phyloP scores from a whole-genome alignment of 2,113 vertebrate genomes.

The Pipra filicauda region DNA sequence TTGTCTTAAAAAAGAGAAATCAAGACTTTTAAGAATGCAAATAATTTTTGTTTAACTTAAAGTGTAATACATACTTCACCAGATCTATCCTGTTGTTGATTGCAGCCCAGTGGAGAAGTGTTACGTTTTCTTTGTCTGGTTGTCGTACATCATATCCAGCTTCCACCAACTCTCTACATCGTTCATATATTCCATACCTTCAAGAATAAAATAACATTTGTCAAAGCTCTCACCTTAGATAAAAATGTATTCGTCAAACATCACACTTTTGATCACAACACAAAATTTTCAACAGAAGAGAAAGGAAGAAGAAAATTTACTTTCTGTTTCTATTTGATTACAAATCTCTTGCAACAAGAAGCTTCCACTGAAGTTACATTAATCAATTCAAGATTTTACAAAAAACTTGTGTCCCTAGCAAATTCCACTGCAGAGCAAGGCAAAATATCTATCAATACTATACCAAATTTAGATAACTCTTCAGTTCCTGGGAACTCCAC shows the following conservation, averaged over 20 bases:
- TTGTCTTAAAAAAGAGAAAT: background rate
- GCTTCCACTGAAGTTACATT: background rate
- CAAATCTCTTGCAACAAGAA: background rate
- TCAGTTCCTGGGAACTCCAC: background rate
- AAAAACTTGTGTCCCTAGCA: background rate
- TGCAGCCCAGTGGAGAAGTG: constrained; percentile 97
- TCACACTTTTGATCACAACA: background rate
- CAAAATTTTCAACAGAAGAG: background rate
- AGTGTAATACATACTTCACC: constrained; percentile 85
- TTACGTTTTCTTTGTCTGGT: constrained; percentile 98
- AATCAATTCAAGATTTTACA: background rate
- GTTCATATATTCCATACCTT: constrained; percentile 96
- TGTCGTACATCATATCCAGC: constrained; percentile 97
- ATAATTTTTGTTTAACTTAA: background rate
- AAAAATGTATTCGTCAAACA: background rate
- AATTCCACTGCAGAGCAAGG: background rate
- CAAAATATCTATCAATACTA: background rate
- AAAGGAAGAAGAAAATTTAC: background rate
- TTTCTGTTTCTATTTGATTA: background rate
- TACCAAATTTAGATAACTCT: background rate
- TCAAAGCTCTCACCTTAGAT: background rate
- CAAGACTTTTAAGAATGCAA: background rate
- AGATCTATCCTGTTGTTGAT: constrained; percentile 99
- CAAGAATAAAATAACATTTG: background rate
- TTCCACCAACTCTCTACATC: constrained; percentile 95